A percentile compares a stretch with the other conserved stretches of the same genome.
These are phyloP conservation scores for Enteromius anoplus DNA, from an alignment of 2,797 vertebrate genomes.

Conservation along the genomic window DNA sequence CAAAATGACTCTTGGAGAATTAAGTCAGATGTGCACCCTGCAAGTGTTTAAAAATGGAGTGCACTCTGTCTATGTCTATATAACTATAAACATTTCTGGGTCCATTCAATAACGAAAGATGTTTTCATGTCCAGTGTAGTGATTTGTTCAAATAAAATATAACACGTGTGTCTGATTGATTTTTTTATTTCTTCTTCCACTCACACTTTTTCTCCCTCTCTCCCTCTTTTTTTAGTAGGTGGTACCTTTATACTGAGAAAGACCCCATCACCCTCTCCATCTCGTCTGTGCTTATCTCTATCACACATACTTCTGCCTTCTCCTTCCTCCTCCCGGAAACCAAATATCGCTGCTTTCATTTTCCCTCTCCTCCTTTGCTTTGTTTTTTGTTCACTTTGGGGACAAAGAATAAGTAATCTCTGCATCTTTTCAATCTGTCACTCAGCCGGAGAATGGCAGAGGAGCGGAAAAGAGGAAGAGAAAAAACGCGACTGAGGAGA, in stretches of 20 bases:
- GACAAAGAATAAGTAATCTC: constrained; percentile 67
- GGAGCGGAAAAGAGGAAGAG: constrained; percentile 58
- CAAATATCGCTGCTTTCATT: constrained; percentile 63
- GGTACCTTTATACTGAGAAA: constrained; percentile 67
- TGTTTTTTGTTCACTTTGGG: constrained; percentile 56
- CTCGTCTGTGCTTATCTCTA: constrained; percentile 72
- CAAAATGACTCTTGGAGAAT: not conserved
- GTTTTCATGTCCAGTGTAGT: not conserved
- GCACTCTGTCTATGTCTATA: not conserved
- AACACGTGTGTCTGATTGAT: not conserved
- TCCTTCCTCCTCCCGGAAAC: constrained; percentile 55
- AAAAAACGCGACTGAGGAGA: constrained; percentile 1
- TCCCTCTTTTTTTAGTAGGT: constrained; percentile 63
- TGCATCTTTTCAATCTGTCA: constrained; percentile 67
- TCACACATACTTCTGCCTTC: constrained; percentile 66
- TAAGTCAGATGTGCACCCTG: not conserved
- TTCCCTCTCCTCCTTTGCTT: constrained; percentile 63
- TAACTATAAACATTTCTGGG: not conserved
- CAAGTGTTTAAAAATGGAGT: not conserved
- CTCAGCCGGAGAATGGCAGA: constrained; percentile 62
- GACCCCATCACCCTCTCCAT: constrained; percentile 65
- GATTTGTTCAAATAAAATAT: constrained; percentile 1
- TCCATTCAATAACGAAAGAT: not conserved
- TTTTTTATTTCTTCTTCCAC: constrained; percentile 57
- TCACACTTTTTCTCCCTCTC: constrained; percentile 59